Conservation (phyloP, 2,888 invertebrate genomes). For the Lycophotia porphyrea region DNA sequence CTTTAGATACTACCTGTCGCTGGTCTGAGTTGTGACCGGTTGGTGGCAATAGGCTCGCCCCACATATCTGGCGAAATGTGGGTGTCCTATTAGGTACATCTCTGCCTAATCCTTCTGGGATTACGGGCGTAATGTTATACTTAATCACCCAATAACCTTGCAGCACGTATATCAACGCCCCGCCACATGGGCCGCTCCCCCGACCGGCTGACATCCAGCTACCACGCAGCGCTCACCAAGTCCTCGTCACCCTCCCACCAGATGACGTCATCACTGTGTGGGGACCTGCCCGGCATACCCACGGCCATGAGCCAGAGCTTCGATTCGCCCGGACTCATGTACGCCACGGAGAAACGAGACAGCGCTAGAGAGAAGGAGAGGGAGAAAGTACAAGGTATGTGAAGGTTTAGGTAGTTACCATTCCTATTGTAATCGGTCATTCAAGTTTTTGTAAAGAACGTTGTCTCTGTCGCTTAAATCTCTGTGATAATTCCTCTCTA, state of each 20-base stretch:
- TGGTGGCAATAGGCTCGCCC: background rate
- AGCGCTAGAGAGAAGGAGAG: constrained; percentile 63
- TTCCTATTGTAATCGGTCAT: background rate
- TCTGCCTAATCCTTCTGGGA: background rate
- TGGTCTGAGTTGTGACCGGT: background rate
- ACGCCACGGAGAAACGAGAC: constrained; percentile 69
- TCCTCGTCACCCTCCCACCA: constrained; percentile 77
- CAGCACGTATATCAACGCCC: constrained; percentile 81
- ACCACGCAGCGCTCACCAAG: constrained; percentile 88
- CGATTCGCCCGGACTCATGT: constrained; percentile 80
- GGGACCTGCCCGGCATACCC: constrained; percentile 73
- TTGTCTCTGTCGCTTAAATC: background rate
- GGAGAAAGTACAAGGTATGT: constrained; percentile 68
- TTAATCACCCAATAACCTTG: background rate
- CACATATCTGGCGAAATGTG: background rate
- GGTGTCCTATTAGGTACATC: background rate
- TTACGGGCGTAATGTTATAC: background rate
- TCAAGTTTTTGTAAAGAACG: background rate
- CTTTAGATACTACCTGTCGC: background rate
- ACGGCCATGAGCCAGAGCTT: constrained; percentile 82
- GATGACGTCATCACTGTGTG: constrained; percentile 80
- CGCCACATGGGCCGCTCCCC: constrained; percentile 91
- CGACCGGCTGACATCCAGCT: constrained; percentile 93
- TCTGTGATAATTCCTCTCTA: too few relatives aligned
- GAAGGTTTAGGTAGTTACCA: background rate